These are phyloP conservation scores for Cyrtorhinus lividipennis DNA, from an alignment of 1,140 invertebrate species.

Conservation along the genomic window DNA sequence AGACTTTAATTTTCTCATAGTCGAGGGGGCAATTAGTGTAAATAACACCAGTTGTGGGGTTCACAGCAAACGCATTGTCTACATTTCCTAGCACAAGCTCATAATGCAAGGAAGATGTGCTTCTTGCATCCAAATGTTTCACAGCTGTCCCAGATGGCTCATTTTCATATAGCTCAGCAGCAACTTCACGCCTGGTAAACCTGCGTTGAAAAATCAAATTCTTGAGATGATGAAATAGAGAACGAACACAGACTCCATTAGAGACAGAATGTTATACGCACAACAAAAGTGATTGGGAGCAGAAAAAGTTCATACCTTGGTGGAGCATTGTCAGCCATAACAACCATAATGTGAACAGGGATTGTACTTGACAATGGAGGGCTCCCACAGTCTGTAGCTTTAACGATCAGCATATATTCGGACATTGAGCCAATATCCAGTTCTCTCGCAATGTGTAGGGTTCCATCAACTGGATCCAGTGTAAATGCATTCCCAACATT, in stretches of 20 bases:
- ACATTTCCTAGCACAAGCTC: conserved; percentile 61
- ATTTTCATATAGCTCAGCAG: conserved; percentile 74
- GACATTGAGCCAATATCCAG: conserved; percentile 49
- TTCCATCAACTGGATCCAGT: conserved; percentile 61
- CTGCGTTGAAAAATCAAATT: too few species aligned
- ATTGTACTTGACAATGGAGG: conserved; percentile 57
- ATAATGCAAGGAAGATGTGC: conserved; percentile 63
- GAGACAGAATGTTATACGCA: too few species aligned
- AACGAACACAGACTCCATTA: too few species aligned
- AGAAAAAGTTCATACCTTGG: too few species aligned
- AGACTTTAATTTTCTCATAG: conserved; percentile 58
- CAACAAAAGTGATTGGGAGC: too few species aligned
- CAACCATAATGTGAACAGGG: conserved; percentile 70
- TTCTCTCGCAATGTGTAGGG: conserved; percentile 54
- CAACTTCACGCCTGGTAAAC: conserved; percentile 47
- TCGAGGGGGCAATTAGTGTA: conserved; percentile 56
- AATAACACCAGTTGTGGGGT: conserved; percentile 70
- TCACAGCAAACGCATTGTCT: conserved; percentile 59
- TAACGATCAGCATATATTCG: conserved; percentile 69
- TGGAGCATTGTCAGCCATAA: conserved; percentile 76
- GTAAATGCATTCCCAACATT: conserved; percentile 72
- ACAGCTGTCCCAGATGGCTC: conserved; percentile 60
- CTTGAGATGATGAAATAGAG: too few species aligned
- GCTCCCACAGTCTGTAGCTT: conserved; percentile 64
- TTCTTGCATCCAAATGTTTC: conserved; percentile 57